Evolutionary conservation across 2,888 invertebrate genomes (phyloP), one percentile per base, ranked within the genome.

Genomic region (Gonocerus acuteangulatus): DNA sequence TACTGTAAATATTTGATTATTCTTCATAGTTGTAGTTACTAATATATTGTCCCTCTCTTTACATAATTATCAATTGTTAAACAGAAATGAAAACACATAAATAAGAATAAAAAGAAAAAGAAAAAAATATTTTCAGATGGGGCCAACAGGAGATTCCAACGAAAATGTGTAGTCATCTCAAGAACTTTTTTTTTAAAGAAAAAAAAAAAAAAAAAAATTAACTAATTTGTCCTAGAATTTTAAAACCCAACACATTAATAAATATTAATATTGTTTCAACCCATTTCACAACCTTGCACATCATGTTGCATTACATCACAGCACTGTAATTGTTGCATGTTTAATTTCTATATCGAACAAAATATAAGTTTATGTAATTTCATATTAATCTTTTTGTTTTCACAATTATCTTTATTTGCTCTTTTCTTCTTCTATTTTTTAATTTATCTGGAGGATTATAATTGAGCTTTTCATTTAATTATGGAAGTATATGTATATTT

Each of bases 111-210:
- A 27, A 27, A 48, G 34, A 18, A 51, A 51, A 39, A 18, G 44
- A 23, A 59, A 34, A 49, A 39, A 22, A 19, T 57, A n/a, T n/a
- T n/a, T 62, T 62, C 58, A 61, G 61, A 65, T 65, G 65, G 65
- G 65, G 65, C 65, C 65, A 65, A 63, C 61, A 65, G 65, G 65
- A 65, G 65, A 65, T 58, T 42, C 34, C 54, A 47, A 32, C 47
- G 34, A 58, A 22, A 58, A 23, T 39, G 27, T 39, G 13, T 39
- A 39, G 15, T 39, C 39, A 15, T 15, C 39, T n/a, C n/a, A 39
- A 39, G 15, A 39, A 18, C 6, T 52, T 49, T 13, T 2, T 11
- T 48, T 18, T n/a, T n/a, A n/a, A n/a, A n/a, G n/a, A n/a, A n/a
- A n/a, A n/a, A n/a, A n/a, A n/a, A n/a, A n/a, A n/a, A 48, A 18